Conservation (phyloP, 2,113 vertebrate genomes). For the Cryptomyrus ogoouensis region DNA sequence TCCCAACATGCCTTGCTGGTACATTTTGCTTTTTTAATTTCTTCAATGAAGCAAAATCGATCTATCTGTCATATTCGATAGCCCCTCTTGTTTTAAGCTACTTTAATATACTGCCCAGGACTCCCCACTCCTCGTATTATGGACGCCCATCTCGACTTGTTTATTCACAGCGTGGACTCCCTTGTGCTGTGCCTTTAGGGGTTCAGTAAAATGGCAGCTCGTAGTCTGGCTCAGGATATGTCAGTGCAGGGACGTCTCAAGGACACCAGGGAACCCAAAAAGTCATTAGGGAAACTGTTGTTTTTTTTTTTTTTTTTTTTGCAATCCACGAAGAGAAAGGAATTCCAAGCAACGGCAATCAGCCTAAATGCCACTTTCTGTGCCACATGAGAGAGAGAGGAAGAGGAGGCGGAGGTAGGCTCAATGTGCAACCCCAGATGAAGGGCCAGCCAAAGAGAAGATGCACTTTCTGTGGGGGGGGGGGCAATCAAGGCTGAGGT, state of each 20-base stretch:
- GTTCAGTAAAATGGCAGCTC: neutral
- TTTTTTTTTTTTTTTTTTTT: neutral
- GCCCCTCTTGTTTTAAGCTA: neutral
- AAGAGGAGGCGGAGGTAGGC: neutral
- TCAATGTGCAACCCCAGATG: neutral
- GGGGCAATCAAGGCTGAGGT: neutral
- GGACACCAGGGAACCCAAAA: neutral
- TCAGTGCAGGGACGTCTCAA: neutral
- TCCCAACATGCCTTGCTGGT: neutral
- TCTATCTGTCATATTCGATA: neutral
- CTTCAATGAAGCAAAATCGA: neutral
- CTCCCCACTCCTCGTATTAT: neutral
- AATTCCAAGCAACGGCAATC: neutral
- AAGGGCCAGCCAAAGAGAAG: neutral
- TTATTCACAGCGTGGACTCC: neutral
- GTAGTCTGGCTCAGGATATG: neutral
- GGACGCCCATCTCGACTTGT: neutral
- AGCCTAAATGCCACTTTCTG: constrained; percentile 3
- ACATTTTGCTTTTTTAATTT: neutral
- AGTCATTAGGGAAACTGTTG: neutral
- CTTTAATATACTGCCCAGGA: neutral
- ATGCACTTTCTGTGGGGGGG: neutral
- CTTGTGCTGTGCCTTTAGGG: neutral
- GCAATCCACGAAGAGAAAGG: neutral
- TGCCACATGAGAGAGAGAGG: neutral